A percentile compares a stretch with the other conserved stretches of the same genome.
phyloP scores from a whole-genome alignment of 2,797 vertebrate species.

The Sciaenops ocellatus region DNA sequence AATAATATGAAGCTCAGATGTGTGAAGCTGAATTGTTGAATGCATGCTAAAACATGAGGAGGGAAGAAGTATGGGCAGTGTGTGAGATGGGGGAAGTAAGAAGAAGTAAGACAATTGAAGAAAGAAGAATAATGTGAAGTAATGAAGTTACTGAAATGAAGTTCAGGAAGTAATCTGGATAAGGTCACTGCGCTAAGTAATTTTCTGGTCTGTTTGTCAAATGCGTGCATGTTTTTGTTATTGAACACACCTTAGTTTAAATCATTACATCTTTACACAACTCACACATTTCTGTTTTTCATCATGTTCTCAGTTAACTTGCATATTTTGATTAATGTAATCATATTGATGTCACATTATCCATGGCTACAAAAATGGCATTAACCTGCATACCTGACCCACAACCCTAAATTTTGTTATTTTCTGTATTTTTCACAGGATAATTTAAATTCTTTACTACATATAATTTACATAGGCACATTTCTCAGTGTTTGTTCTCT shows the following conservation, averaged over 20 bases:
- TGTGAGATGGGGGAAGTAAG: slow-evolving; percentile 86
- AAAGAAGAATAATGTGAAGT: slow-evolving; percentile 97
- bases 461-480: slow-evolving; percentile 37
- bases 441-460: slow-evolving; percentile 50
- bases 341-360: slow-evolving; percentile 48
- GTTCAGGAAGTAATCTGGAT: slow-evolving; percentile 99
- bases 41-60: slow-evolving; percentile 93
- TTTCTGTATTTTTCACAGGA: slow-evolving; percentile 57
- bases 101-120: slow-evolving; percentile 94
- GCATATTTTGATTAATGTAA: slow-evolving; percentile 52
- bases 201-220: slow-evolving; percentile 97
- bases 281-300: slow-evolving; percentile 45
- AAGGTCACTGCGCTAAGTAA: slow-evolving; percentile 98
- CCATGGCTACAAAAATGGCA: slow-evolving; percentile 50
- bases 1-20: slow-evolving; percentile 99
- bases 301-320: slow-evolving; percentile 44
- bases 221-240: slow-evolving; percentile 84
- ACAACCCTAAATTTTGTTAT: slow-evolving; percentile 41
- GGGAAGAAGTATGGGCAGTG: slow-evolving; percentile 85
- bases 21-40: slow-evolving; percentile 98
- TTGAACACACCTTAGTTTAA: slow-evolving; percentile 88
- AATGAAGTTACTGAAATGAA: slow-evolving; percentile 99
- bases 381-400: slow-evolving; percentile 56
- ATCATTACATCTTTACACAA: slow-evolving; percentile 63
- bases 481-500: slow-evolving; percentile 58